Conservation (phyloP, 2,113 vertebrate genomes). For the Amblyornis subalaris region DNA sequence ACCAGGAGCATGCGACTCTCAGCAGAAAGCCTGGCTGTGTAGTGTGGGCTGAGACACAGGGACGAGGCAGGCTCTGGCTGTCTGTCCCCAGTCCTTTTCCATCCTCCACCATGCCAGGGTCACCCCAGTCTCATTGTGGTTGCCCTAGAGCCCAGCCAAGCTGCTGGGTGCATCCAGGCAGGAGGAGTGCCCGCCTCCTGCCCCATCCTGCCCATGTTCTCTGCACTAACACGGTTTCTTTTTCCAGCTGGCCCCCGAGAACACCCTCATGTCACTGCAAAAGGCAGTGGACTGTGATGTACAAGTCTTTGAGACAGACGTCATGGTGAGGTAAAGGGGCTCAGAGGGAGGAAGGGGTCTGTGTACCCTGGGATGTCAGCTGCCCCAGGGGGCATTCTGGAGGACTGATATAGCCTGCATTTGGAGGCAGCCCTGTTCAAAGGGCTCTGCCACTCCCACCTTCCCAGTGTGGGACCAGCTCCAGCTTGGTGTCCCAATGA, state of each 20-base stretch:
- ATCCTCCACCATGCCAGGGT: neutral
- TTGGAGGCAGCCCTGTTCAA: neutral
- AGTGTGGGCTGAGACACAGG: neutral
- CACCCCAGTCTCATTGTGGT: neutral
- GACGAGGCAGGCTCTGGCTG: neutral
- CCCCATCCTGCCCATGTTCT: neutral
- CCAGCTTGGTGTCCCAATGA: neutral
- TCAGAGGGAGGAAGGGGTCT: neutral
- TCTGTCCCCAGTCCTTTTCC: neutral
- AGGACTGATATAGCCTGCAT: neutral
- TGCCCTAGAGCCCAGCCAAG: neutral
- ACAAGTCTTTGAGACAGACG: slow-evolving; percentile 85
- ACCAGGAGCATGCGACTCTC: neutral
- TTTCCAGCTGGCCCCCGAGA: slow-evolving; percentile 89
- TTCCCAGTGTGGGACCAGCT: neutral
- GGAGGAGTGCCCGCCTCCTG: neutral
- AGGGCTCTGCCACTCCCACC: neutral
- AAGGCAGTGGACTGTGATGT: slow-evolving; percentile 78
- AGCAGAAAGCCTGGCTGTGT: neutral
- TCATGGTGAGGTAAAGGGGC: slow-evolving; percentile 84
- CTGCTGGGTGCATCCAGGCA: neutral
- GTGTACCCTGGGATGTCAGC: neutral
- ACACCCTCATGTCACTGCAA: slow-evolving; percentile 90
- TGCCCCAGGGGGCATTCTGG: neutral
- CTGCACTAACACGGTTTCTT: neutral